Evolutionary conservation across 2,888 invertebrate genomes (phyloP), one percentile per base, ranked within the genome.

Genomic region (Pantelozetes paolii): DNA sequence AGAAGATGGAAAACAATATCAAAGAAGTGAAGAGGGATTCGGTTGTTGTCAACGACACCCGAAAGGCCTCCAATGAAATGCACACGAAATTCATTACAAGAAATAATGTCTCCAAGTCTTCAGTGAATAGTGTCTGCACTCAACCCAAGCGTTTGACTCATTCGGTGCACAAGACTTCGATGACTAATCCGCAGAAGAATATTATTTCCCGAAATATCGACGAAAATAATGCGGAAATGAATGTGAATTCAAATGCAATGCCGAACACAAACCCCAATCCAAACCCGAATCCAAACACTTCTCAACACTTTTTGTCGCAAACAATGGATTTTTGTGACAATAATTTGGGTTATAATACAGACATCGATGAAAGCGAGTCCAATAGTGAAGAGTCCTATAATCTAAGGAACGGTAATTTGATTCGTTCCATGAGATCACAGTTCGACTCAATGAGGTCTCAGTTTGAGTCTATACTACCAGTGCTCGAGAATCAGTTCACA

Each of bases 361-460:
- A 62, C 15, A 11, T 62, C 30, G 62, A 62, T 8, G 62, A 62
- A n/a, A 62, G 62, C 20, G 62, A 62, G 36, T 50, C 71, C 30
- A 71, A 28, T 54, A 40, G 40, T 11, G 71, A 71, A 32, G 57
- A 57, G 20, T 45, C 48, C 1, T 70, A n/a, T 18, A 48, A 45
- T 70, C 26, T 28, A 15, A 50, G 54, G n/a, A 54, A 50, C 57
- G 48, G 40, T 13, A 40, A 50, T 50, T 28, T 57, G 71, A 57
- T 57, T 11, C 57, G 40, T 30, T 40, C 50, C 15, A 50, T 71
- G 45, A 28, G 57, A 28, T 45, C 45, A 30, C 71, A 54, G 50
- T 71, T 71, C 36, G 57, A 71, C 23, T 54, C 71, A 28, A 71
- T 71, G 71, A 54, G 50, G 13, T 54, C 50, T 30, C 50, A 71